Base-by-base conservation (phyloP, 2,888 invertebrate species). In the Epistrophe grossulariae region DNA sequence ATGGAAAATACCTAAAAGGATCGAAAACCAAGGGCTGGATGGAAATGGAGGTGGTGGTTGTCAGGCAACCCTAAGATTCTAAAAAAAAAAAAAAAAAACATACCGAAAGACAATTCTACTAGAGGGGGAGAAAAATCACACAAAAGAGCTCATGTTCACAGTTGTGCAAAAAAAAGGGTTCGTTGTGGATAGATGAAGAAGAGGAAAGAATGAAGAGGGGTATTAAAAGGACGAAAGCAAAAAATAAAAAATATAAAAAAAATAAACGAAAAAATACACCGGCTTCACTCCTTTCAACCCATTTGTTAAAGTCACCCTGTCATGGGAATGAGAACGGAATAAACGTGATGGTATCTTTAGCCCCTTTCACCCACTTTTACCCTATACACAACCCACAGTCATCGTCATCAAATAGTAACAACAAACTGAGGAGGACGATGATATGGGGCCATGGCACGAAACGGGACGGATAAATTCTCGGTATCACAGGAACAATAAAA, bases 131-230 rank as follows among this genome's bases (percentile, higher is more conserved):
- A 71, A 60, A 82, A 83, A 87, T 76, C 79, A 87, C 82, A 87
- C 83, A 87, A 87, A 79, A 87, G 83, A 87, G 79, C 83, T 87
- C 87, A 79, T 87, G 87, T 87, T 87, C 87, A 87, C 87, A 76
- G 87, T 87, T 87, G 79, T 68, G 48, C n/a, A n/a, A 57, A 70
- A 71, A 74, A 79, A 83, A 74, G 70, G 70, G 70, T 70, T 70
- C n/a, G 55, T 43, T 38, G 55, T 40, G 28, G 15, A 19, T 40
- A 28, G 52, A 38, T 45, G 11, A 2, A 17, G 19, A 35, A 0
- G 52, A 10, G 35, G 43, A 15, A 40, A n/a, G 17, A 19, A 4
- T 24, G 55, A 17, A 24, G 43, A 31, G 52, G n/a, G 57, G 1
- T 15, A 17, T 19, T 13, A 45, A 71, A 59, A 74, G 24, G 64